Percentiles rank a stretch among this genome's conserved stretches.
Conservation (phyloP, 1,140 invertebrate species). For the Adoxophyes honmai region DNA sequence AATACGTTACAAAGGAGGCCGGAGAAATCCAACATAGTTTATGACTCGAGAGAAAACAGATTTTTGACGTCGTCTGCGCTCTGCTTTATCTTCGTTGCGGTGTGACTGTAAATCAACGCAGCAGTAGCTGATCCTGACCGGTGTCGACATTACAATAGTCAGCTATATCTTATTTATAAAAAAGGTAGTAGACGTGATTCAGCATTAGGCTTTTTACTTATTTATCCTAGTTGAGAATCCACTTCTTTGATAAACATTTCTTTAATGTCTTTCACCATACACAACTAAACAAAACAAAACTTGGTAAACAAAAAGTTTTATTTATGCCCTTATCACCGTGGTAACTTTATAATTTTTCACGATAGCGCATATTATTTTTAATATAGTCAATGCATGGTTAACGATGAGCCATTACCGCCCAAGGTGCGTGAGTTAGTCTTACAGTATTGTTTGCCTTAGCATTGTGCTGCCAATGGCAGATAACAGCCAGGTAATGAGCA, state of each 20-base stretch:
- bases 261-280: too few relatives aligned
- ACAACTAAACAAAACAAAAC: too few relatives aligned
- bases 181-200: too few relatives aligned
- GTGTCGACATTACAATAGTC: constrained; percentile 9
- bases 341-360: too few relatives aligned
- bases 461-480: constrained; percentile 67
- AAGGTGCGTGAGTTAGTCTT: constrained; percentile 38
- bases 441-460: constrained; percentile 48
- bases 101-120: constrained; percentile 52
- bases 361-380: background rate
- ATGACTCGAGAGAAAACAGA: constrained; percentile 42
- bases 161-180: constrained; percentile 22
- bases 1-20: constrained; percentile 59
- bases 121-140: constrained; percentile 27
- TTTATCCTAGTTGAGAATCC: too few relatives aligned
- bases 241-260: too few relatives aligned
- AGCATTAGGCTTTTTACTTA: too few relatives aligned
- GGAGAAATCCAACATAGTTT: constrained; percentile 49
- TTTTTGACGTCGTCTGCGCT: background rate
- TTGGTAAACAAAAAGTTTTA: too few relatives aligned
- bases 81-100: background rate
- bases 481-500: constrained; percentile 58
- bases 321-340: too few relatives aligned
- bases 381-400: constrained; percentile 15
- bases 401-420: constrained; percentile 23